Base-by-base conservation (phyloP, 2,797 vertebrate species). In the Podargus strigoides region DNA sequence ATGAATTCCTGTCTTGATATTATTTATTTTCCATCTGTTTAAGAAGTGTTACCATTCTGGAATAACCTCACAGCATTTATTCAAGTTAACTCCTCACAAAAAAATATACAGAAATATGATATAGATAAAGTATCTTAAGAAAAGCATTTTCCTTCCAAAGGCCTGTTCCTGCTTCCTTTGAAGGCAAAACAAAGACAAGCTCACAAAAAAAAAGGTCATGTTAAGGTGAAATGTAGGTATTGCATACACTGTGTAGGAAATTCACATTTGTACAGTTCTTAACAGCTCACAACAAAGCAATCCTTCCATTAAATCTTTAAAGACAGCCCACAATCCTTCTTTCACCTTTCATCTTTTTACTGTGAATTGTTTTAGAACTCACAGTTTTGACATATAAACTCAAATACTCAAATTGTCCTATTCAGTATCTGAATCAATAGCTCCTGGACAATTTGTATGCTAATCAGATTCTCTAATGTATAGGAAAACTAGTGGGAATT, bases 381-480 rank as follows among this genome's bases (percentile, higher is more conserved):
- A 39, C 2, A n/a, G 36, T 74, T 94, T 53, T 89, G 36, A 77
- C 59, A 76, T 8, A 60, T 9, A 50, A 56, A n/a, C n/a, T n/a
- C 8, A 10, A 50, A 58, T 34, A 70, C 24, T 90, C 34, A 81
- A 39, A 66, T 5, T 80, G 68, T 42, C n/a, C 63, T 37, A 10
- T 22, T n/a, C 44, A 85, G 52, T 67, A 73, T 39, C 36, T 79
- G 9, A 59, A 72, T 76, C 63, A 44, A 66, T 52, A 84, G 44
- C 46, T 92, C 93, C 87, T 83, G 37, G 55, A 96, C 28, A 87
- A 34, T 87, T 85, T 93, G 86, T 87, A 89, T 28, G 3, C 13
- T 74, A 62, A 81, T 78, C 50, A 78, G 68, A 93, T 49, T 69
- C 18, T 64, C 52, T 60, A 86, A 91, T 18, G 46, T 53, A 83